Evolutionary conservation across 2,888 invertebrate species (phyloP).

Genomic region (Trichogramma evanescens): DNA sequence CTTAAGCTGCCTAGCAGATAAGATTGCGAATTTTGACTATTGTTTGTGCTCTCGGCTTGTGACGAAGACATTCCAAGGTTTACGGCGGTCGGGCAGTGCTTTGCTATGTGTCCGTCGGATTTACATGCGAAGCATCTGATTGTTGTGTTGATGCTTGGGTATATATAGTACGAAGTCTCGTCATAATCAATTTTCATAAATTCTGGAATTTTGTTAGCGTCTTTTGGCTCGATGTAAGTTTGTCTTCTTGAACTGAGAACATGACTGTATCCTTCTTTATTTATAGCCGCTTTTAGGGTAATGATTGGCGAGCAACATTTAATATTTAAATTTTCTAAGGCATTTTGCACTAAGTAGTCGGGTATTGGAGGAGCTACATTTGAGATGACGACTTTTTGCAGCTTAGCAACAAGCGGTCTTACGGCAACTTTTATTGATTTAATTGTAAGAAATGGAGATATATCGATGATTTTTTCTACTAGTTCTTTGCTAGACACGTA

Average conservation of each 20-base stretch:
- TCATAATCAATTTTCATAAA: constrained; percentile 18
- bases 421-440: neutral
- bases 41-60: no score
- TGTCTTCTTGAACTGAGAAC: constrained; percentile 20
- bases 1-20: neutral
- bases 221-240: constrained; percentile 21
- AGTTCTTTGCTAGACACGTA: neutral
- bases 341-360: neutral
- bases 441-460: neutral
- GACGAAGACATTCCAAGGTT: no score
- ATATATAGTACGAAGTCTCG: constrained; percentile 20
- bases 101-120: no score
- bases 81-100: no score
- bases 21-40: no score
- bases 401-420: neutral
- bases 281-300: neutral
- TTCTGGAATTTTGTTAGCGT: constrained; percentile 18
- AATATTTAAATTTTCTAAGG: no score
- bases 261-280: neutral
- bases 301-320: neutral
- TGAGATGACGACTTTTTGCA: neutral
- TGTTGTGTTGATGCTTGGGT: neutral
- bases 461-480: neutral
- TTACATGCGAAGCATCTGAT: no score
- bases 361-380: neutral